phyloP scores from a whole-genome alignment of 2,888 invertebrate species.

The Lycocerus yunnanus region DNA sequence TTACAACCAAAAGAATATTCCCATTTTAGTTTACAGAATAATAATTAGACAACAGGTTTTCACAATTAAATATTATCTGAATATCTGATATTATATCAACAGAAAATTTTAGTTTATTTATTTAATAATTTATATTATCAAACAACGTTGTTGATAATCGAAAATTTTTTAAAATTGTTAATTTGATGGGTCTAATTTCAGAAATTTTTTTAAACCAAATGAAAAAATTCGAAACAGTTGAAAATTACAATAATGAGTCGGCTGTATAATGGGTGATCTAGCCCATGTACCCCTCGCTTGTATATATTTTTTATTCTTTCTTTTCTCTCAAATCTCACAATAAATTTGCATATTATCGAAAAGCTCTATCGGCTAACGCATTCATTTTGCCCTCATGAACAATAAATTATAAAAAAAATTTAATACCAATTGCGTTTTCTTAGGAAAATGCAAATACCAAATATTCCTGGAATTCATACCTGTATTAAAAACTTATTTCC shows the following conservation, averaged over 20 bases:
- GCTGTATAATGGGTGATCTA: neutral
- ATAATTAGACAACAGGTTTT: neutral
- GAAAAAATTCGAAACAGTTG: neutral
- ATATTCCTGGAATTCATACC: neutral
- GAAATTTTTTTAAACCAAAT: neutral
- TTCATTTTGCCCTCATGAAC: neutral
- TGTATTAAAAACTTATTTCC: neutral
- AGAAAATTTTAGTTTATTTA: neutral
- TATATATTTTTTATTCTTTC: neutral
- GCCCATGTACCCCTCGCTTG: neutral
- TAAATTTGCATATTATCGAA: neutral
- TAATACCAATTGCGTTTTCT: neutral
- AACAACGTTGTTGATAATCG: too few relatives aligned
- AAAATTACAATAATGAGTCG: neutral
- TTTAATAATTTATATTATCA: neutral
- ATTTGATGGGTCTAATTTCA: neutral
- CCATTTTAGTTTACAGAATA: neutral
- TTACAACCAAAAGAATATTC: neutral
- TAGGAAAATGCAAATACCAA: neutral
- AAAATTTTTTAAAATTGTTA: neutral
- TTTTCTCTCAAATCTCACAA: too few relatives aligned
- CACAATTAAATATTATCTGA: neutral
- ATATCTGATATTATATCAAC: neutral
- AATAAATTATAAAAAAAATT: neutral
- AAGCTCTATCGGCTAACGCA: neutral